Evolutionary conservation across 2,113 vertebrate species (phyloP).

Genomic region (Leucoraja erinaceus): DNA sequence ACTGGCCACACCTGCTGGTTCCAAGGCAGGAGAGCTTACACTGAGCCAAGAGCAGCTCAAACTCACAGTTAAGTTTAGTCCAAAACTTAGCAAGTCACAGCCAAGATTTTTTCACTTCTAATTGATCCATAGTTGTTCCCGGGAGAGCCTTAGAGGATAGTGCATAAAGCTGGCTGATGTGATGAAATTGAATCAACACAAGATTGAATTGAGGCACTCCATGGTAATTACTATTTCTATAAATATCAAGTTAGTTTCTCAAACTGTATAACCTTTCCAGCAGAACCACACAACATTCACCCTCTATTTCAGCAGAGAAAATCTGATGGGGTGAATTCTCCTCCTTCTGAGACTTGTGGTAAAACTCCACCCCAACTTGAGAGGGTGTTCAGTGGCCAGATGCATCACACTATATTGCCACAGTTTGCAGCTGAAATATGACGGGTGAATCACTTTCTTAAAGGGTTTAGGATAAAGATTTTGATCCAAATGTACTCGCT

Average conservation of each 20-base stretch:
- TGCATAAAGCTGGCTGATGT: neutral
- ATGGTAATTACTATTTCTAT: neutral
- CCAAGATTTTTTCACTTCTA: neutral
- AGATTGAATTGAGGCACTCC: neutral
- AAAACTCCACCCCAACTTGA: neutral
- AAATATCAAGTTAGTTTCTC: neutral
- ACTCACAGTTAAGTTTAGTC: neutral
- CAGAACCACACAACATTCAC: neutral
- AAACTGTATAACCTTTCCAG: neutral
- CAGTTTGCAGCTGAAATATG: neutral
- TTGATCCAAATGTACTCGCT: no score
- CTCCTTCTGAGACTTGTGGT: neutral
- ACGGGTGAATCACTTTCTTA: neutral
- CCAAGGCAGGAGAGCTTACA: neutral
- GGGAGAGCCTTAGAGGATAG: neutral
- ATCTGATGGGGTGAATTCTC: constrained; percentile 2
- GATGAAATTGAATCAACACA: constrained; percentile 28
- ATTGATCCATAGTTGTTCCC: neutral
- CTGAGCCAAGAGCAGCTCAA: neutral
- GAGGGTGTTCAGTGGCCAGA: no score
- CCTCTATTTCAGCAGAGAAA: neutral
- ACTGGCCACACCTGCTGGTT: neutral
- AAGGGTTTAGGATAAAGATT: neutral
- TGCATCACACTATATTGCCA: neutral
- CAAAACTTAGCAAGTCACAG: neutral